These are phyloP conservation scores for Luperina testacea DNA, from an alignment of 2,888 invertebrate genomes.

Conservation along the genomic window DNA sequence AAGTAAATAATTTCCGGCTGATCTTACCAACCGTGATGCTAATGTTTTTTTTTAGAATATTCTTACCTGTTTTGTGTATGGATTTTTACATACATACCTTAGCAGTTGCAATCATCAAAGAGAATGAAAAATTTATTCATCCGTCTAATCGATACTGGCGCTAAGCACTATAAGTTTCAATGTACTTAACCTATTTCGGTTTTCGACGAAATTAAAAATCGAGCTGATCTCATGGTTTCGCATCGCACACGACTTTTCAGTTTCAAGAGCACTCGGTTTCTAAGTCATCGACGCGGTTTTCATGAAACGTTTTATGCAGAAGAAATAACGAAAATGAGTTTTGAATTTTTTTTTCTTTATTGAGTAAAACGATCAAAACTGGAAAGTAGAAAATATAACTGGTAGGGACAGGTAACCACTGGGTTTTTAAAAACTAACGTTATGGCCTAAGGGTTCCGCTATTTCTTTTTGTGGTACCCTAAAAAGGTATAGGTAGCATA, in stretches of 20 bases:
- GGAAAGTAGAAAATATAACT: not conserved
- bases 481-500: too few relatives aligned
- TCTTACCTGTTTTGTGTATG: not conserved
- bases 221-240: not conserved
- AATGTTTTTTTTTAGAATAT: not conserved
- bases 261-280: slow-evolving; percentile 30
- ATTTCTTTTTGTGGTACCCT: not conserved
- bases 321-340: not conserved
- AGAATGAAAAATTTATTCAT: not conserved
- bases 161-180: too few relatives aligned
- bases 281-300: slow-evolving; percentile 12
- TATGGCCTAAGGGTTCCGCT: not conserved
- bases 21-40: not conserved
- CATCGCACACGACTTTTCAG: slow-evolving; percentile 9
- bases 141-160: not conserved
- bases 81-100: not conserved
- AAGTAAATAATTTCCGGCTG: not conserved
- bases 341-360: too few relatives aligned
- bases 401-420: not conserved
- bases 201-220: slow-evolving; percentile 7
- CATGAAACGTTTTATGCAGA: not conserved
- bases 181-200: not conserved
- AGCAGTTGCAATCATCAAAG: not conserved
- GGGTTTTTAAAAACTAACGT: not conserved
- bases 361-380: not conserved